Conservation (phyloP, 92 coral and sea anemone species). For the Bergia puertoricense region DNA sequence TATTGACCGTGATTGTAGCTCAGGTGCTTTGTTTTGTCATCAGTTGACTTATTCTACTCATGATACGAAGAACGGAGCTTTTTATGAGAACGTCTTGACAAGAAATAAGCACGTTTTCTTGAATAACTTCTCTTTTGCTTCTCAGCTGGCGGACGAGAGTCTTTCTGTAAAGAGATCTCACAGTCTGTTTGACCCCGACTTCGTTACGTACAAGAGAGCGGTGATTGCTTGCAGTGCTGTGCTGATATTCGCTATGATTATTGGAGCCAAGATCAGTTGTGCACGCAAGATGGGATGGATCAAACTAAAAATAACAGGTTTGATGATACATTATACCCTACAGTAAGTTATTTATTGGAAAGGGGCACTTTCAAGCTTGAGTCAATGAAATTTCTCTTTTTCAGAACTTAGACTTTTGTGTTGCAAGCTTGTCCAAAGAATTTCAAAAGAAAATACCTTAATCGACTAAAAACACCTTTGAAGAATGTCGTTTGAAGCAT, state of each 20-base stretch:
- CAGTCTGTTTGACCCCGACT: constrained; percentile 56
- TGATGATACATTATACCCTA: not conserved
- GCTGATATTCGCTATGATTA: not conserved
- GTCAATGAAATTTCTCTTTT: too few relatives aligned
- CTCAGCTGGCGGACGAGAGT: constrained; percentile 34
- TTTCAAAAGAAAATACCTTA: too few relatives aligned
- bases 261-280: constrained; percentile 33
- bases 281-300: constrained; percentile 37
- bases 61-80: not conserved
- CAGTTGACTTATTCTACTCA: not conserved
- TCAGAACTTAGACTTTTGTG: too few relatives aligned
- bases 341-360: not conserved
- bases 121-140: not conserved
- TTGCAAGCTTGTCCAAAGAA: too few relatives aligned
- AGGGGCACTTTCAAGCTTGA: too few relatives aligned
- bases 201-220: constrained; percentile 45
- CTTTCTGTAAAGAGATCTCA: constrained; percentile 45
- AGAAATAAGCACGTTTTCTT: not conserved
- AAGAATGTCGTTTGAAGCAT: too few relatives aligned
- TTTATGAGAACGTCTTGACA: not conserved
- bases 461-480: too few relatives aligned
- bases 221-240: constrained; percentile 29
- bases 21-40: too few relatives aligned
- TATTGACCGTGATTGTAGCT: too few relatives aligned
- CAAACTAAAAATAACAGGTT: constrained; percentile 22